Conservation (phyloP, 2,113 vertebrate genomes). For the Mystacornis crossleyi region DNA sequence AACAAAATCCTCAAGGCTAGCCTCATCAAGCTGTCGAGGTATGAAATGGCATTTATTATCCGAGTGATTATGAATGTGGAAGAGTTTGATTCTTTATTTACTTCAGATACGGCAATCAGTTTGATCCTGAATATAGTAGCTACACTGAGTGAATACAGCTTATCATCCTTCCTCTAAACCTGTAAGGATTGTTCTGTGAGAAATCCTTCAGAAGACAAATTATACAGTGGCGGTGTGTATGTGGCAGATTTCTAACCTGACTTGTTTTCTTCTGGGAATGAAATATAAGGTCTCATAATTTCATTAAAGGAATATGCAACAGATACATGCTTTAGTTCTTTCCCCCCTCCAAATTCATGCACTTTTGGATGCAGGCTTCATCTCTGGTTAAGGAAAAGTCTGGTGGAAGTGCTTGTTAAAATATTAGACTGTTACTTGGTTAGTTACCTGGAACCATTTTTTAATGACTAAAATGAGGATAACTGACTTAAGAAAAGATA, state of each 20-base stretch:
- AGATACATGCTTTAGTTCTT: neutral
- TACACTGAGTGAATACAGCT: neutral
- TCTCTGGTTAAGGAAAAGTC: neutral
- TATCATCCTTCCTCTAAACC: neutral
- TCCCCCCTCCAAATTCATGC: neutral
- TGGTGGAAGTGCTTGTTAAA: neutral
- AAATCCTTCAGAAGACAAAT: neutral
- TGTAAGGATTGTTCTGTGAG: neutral
- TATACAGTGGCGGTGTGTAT: fast-evolving
- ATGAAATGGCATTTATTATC: neutral
- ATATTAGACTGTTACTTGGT: neutral
- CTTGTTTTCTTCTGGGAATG: neutral
- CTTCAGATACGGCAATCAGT: neutral
- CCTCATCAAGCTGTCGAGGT: neutral
- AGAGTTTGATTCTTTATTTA: neutral
- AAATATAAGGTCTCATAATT: neutral
- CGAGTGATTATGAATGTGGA: neutral
- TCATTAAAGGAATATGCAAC: neutral
- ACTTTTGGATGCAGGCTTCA: neutral
- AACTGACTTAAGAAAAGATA: neutral
- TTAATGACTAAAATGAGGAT: neutral
- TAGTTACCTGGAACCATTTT: neutral
- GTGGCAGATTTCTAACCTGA: neutral
- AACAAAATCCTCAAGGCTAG: neutral
- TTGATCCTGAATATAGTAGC: neutral